A percentile compares a stretch with the other conserved stretches of the same genome.
These are phyloP conservation scores for Mormyrus hasselquistii DNA, from an alignment of 2,797 vertebrate species.

Conservation along the genomic window DNA sequence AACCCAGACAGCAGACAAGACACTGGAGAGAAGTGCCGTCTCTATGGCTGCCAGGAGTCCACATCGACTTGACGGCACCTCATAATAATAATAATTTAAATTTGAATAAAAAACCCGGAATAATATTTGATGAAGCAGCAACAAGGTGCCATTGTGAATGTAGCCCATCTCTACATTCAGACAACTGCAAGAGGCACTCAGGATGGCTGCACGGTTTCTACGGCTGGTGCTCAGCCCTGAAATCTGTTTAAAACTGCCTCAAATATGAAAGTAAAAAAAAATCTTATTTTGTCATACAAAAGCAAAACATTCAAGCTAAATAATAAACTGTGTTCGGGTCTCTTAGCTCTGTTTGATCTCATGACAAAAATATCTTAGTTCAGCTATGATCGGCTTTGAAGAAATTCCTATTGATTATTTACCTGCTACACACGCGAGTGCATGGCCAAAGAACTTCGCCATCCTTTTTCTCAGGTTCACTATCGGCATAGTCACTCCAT, in stretches of 20 bases:
- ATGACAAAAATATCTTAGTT: neutral
- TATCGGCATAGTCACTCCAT: neutral
- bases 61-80: neutral
- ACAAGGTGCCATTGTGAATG: neutral
- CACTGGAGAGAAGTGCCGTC: neutral
- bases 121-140: neutral
- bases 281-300: neutral
- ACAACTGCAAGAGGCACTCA: neutral
- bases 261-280: neutral
- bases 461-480: neutral
- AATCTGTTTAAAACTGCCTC: neutral
- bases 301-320: neutral
- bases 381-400: neutral
- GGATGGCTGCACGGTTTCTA: neutral
- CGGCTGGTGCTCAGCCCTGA: neutral
- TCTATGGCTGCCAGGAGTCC: neutral
- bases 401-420: neutral
- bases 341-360: neutral
- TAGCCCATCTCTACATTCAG: neutral
- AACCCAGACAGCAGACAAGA: neutral
- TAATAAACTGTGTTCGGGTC: neutral
- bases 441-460: neutral
- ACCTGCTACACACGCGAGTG: neutral
- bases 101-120: neutral
- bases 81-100: neutral